Evolutionary conservation across 35 echinoderm and acorn worm species (phyloP).

Genomic region (Amphiura filiformis): DNA sequence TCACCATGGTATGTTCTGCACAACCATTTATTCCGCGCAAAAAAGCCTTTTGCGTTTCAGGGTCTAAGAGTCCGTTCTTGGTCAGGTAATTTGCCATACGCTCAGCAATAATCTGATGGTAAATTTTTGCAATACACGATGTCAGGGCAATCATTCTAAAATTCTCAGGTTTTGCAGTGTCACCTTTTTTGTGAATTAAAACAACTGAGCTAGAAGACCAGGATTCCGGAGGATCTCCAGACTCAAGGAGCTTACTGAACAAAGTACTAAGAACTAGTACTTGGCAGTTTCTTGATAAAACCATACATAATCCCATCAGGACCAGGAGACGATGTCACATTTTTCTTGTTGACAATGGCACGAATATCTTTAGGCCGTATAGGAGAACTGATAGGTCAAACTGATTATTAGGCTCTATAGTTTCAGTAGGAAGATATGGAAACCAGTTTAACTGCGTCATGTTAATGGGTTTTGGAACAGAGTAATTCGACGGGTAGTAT

Average conservation of each 20-base stretch:
- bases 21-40: slow-evolving; percentile 38
- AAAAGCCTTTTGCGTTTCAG: slow-evolving; percentile 26
- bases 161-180: no score
- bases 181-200: no score
- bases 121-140: no score
- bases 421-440: neutral
- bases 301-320: no score
- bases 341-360: slow-evolving; percentile 21
- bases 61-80: slow-evolving; percentile 17
- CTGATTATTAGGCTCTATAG: neutral
- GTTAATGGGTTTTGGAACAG: neutral
- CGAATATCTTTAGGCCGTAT: slow-evolving; percentile 25
- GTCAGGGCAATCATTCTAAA: no score
- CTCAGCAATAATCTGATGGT: no score
- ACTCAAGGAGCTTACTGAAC: no score
- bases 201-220: no score
- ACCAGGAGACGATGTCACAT: neutral
- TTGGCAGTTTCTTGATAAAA: slow-evolving; percentile 16
- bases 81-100: slow-evolving; percentile 11
- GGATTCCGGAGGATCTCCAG: no score
- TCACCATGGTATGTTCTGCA: slow-evolving; percentile 33
- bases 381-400: slow-evolving; percentile 23
- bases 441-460: neutral
- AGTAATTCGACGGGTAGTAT: no score
- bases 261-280: slow-evolving; percentile 1